Evolutionary conservation across 2,113 vertebrate genomes (phyloP).

Genomic region (Elephantulus edwardii): DNA sequence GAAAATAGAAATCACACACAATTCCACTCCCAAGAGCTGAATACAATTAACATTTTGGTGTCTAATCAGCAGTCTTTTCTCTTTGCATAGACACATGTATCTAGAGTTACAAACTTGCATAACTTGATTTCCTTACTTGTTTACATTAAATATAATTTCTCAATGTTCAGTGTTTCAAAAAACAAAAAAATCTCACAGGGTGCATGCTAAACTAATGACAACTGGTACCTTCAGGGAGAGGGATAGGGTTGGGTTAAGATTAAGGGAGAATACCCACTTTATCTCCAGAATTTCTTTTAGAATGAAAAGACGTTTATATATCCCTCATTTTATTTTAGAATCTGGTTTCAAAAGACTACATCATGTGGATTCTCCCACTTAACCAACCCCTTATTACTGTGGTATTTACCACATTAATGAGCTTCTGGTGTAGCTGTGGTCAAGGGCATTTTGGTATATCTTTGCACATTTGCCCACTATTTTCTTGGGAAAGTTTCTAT

Average conservation of each 20-base stretch:
- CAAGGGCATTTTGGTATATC: slow-evolving; percentile 1
- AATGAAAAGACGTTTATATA: slow-evolving; percentile 43
- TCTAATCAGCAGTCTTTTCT: slow-evolving; percentile 38
- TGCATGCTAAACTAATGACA: background rate
- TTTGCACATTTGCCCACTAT: background rate
- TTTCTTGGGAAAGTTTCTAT: slow-evolving; percentile 42
- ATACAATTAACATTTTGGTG: slow-evolving; percentile 2
- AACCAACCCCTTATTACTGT: slow-evolving; percentile 20
- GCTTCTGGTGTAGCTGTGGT: slow-evolving; percentile 12
- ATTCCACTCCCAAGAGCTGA: slow-evolving; percentile 24
- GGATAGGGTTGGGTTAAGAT: background rate
- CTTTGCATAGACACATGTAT: background rate
- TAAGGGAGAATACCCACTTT: background rate
- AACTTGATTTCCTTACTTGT: slow-evolving; percentile 57
- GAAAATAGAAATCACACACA: slow-evolving; percentile 55
- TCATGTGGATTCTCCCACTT: slow-evolving; percentile 31
- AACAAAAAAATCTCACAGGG: slow-evolving; percentile 42
- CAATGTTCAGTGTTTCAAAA: no score
- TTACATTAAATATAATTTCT: slow-evolving; percentile 57
- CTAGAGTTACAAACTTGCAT: slow-evolving; percentile 20
- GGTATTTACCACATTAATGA: slow-evolving; percentile 26
- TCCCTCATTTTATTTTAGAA: slow-evolving; percentile 23
- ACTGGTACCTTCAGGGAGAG: background rate
- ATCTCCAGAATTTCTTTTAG: slow-evolving; percentile 32
- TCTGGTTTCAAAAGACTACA: slow-evolving; percentile 33